Base-by-base conservation (phyloP, 2,888 invertebrate species). In the Drosophila lutescens region DNA sequence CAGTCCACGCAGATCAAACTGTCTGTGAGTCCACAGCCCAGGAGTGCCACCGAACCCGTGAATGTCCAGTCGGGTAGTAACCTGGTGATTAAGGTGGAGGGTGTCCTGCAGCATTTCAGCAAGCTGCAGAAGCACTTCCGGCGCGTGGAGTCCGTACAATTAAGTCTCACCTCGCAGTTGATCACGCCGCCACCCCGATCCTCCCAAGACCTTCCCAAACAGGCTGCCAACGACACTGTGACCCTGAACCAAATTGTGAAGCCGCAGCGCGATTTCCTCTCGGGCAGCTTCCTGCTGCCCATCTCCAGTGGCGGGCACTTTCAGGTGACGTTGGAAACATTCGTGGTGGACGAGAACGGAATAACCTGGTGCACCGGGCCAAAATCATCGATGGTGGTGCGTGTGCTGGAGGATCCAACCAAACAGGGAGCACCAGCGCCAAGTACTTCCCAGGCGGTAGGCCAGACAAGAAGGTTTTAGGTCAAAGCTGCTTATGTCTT, bases 191-290 rank as follows among this genome's bases (percentile, higher is more conserved):
- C 93, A 41, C 90, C 93, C 34, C 91, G 92, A 6, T 70, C 87
- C 2, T 83, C 80, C 0, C 76, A 68, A 15, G 88, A 82, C 46
- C 8, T 50, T 72, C 76, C 62, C 1, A 91, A 91, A 65, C 61
- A 78, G 34, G 76, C 84, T n/a, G 58, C 77, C 20, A 91, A 79
- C 51, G 92, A 92, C 56, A 91, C 89, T 0, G 92, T 94, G 9
- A 93, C 93, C 0, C 93, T 97, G 57, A 95, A 95, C 30, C 97
- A 98, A 91, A 96, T 95, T 0, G 97, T 98, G 3, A 94, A 95
- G 10, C 98, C 98, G 0, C 97, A 98, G 86, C 95, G 97, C 32
- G 98, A 99, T 91, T 98, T 98, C 93, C 98, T 99, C 92, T 96
- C 97, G 0, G 97, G 97, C 0, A 97, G 97, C 91, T 98, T 98